phyloP scores from a whole-genome alignment of 2,888 invertebrate species.

The Copidosoma aretas region DNA sequence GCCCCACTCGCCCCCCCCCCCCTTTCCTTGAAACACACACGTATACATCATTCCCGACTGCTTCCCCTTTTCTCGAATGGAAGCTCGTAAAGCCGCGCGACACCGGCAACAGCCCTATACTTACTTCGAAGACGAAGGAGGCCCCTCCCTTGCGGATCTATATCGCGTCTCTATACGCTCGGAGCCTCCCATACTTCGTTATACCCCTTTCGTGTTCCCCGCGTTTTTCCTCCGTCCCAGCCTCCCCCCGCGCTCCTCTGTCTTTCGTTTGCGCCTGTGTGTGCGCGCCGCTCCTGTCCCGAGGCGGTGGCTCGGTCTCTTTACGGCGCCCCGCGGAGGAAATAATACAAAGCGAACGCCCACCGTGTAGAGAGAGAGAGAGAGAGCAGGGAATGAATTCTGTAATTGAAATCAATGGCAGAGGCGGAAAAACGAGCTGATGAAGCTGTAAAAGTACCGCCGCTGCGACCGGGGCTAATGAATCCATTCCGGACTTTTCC shows the following conservation, averaged over 20 bases:
- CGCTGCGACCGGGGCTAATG: too few relatives aligned
- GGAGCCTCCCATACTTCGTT: conserved; percentile 19
- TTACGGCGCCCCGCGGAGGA: conserved; percentile 15
- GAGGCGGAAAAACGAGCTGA: not conserved
- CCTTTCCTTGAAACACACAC: not conserved
- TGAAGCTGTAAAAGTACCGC: not conserved
- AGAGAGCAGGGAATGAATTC: too few relatives aligned
- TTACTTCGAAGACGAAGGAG: conserved; percentile 5
- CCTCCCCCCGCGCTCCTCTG: not conserved
- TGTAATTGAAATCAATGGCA: conserved; percentile 17
- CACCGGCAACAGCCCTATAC: not conserved
- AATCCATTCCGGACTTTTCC: too few relatives aligned
- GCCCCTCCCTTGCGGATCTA: not conserved
- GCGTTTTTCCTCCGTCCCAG: not conserved
- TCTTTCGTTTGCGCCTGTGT: not conserved
- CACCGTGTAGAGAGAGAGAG: too few relatives aligned
- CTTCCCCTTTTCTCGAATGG: not conserved
- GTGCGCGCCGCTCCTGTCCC: not conserved
- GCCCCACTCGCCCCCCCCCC: not conserved
- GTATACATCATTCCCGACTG: not conserved
- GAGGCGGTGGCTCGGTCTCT: not conserved
- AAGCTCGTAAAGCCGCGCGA: conserved; percentile 4
- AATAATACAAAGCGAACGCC: not conserved
- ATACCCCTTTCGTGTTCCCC: conserved; percentile 28
- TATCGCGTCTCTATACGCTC: not conserved